Evolutionary conservation across 1,140 invertebrate species (phyloP), one percentile per base, ranked within the genome.

Genomic region (Stegodyphus dumicola): DNA sequence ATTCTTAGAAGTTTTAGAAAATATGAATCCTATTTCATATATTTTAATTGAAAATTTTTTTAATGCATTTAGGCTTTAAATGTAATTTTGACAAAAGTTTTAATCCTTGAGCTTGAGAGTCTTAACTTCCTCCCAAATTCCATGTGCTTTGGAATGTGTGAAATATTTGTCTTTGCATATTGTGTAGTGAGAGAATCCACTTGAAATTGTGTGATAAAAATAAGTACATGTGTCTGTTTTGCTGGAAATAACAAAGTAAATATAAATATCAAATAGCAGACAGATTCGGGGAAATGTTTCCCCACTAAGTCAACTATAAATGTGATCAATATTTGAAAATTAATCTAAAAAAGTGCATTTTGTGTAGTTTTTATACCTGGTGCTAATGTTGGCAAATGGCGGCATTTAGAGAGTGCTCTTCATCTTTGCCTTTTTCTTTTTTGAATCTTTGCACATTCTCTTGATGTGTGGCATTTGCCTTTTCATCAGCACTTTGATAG

Each of bases 151-250:
- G 56, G 56, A 79, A 53, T 54, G 13, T 73, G 70, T 56, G 49
- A 69, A 67, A 65, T 65, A 53, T 70, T 71, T 71, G 10, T 65
- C 52, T 76, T 51, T 84, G 81, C 56, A 76, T 76, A 84, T 84
- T 76, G 51, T 67, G 70, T 84, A 84, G 81, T 84, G 81, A 84
- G 81, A 84, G 81, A 84, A 84, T 66, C 51, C 65, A 75, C 33
- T 76, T 69, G 49, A 84, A 84, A 84, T 65, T 84, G 81, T 84
- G 81, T 84, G 81, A 84, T 84, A 84, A 76, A 53, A 10, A 66
- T 71, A 64, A 76, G 56, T 65, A 75, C 73, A 70, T 65, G 70
- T 76, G 49, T 69, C 51, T 69, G 71, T 84, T 83, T 64, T 81
- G 78, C 78, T 71, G 65, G n/a, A 56, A 73, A 53, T 33, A 73